phyloP scores from a whole-genome alignment of 64 coral and sea anemone species.

The Montipora cactus region DNA sequence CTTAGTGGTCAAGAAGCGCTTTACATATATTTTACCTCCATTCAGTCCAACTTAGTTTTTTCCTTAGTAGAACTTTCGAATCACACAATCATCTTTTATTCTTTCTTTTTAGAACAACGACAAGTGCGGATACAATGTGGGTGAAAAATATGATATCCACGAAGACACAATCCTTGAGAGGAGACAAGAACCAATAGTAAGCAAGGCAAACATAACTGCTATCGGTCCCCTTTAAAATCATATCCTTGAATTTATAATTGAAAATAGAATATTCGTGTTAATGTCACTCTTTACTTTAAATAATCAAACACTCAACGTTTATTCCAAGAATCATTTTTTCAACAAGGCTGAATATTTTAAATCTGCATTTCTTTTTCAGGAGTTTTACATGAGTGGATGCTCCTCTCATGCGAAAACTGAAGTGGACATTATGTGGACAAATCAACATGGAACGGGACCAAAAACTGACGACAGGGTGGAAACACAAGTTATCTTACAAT shows the following conservation, averaged over 20 bases:
- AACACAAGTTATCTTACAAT: conserved; percentile 27
- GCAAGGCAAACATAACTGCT: too few relatives aligned
- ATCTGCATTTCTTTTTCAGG: background rate
- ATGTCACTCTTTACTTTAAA: background rate
- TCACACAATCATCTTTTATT: background rate
- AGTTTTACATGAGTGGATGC: conserved; percentile 18
- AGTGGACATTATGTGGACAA: conserved; percentile 10
- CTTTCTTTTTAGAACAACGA: background rate
- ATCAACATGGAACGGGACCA: background rate
- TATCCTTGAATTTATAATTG: too few relatives aligned
- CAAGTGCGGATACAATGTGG: conserved; percentile 8
- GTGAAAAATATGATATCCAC: background rate
- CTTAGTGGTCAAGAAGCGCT: too few relatives aligned
- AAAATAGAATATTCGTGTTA: too few relatives aligned
- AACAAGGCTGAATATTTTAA: background rate
- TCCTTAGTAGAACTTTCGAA: background rate
- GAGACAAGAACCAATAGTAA: too few relatives aligned
- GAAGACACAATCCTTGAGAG: background rate
- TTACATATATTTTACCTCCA: too few relatives aligned
- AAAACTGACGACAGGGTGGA: background rate
- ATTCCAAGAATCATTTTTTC: background rate
- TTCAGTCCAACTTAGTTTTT: background rate
- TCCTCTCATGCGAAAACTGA: background rate
- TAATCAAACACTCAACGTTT: conserved; percentile 1
- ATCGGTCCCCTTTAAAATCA: too few relatives aligned